These are phyloP conservation scores for Hystrix brachyura DNA, from an alignment of 2,113 vertebrate genomes.

Conservation along the genomic window DNA sequence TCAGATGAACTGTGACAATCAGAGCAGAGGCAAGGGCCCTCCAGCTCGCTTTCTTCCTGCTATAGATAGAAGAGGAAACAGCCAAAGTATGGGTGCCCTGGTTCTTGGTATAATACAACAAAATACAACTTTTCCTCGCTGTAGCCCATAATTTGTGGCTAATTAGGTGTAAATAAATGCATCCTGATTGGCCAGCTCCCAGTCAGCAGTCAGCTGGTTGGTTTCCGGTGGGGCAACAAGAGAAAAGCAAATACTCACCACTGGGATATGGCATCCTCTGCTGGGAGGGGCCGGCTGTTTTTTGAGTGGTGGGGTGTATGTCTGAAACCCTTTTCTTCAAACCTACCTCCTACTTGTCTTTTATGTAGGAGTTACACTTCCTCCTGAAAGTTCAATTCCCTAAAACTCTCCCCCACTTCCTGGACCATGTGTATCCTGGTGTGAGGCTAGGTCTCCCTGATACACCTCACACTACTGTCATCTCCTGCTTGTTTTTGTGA, in stretches of 20 bases:
- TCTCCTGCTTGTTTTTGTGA: not conserved
- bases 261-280: not conserved
- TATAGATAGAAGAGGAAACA: not conserved
- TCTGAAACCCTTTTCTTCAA: not conserved
- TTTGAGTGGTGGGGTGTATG: not conserved
- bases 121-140: conserved; percentile 17
- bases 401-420: not conserved
- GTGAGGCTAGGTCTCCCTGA: accelerated
- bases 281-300: not conserved
- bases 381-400: not conserved
- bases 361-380: not conserved
- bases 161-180: conserved; percentile 30
- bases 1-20: conserved; percentile 49
- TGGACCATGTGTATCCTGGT: accelerated
- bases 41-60: not conserved
- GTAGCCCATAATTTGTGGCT: conserved; percentile 21
- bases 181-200: conserved; percentile 2
- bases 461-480: not conserved
- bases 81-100: not conserved
- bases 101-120: not conserved
- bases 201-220: not conserved
- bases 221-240: not conserved
- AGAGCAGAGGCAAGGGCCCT: not conserved
- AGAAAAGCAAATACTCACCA: not conserved
- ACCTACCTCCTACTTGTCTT: not conserved